These are phyloP conservation scores for Neostethus bicornis DNA, from an alignment of 2,797 vertebrate species.

Conservation along the genomic window DNA sequence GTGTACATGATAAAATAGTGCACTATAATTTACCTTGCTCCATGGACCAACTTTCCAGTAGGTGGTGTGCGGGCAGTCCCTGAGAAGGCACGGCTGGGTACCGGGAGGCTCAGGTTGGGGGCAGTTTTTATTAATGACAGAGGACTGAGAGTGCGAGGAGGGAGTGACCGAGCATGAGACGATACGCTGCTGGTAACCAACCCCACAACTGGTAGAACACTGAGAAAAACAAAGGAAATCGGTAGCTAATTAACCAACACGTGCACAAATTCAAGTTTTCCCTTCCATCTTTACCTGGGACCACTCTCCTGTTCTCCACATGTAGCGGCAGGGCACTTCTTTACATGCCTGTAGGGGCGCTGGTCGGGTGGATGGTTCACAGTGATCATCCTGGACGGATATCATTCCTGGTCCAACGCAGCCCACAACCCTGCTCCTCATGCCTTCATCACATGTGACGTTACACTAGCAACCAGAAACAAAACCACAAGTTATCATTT, in stretches of 20 bases:
- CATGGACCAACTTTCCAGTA: conserved; percentile 89
- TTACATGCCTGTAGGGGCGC: conserved; percentile 74
- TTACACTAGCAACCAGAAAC: conserved; percentile 80
- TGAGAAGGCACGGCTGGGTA: conserved; percentile 78
- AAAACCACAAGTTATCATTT: conserved; percentile 11
- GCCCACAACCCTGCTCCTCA: conserved; percentile 74
- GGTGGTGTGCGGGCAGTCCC: conserved; percentile 76
- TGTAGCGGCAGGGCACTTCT: conserved; percentile 75
- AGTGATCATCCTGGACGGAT: conserved; percentile 82
- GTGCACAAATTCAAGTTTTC: background rate
- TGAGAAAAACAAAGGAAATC: conserved; percentile 67
- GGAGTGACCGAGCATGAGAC: conserved; percentile 80
- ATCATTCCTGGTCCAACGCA: conserved; percentile 76
- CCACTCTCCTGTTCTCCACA: conserved; percentile 85
- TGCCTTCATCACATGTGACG: conserved; percentile 78
- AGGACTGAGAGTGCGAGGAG: conserved; percentile 58
- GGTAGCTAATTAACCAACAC: no score
- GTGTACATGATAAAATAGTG: no score
- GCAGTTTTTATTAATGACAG: conserved; percentile 75
- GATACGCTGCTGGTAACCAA: conserved; percentile 80
- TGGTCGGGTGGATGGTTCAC: conserved; percentile 78
- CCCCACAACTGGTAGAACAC: conserved; percentile 88
- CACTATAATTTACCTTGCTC: conserved; percentile 77
- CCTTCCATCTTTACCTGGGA: conserved; percentile 81
- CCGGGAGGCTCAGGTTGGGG: conserved; percentile 71